These are phyloP conservation scores for Heliconius ethilla DNA, from an alignment of 2,888 invertebrate genomes.

Conservation along the genomic window DNA sequence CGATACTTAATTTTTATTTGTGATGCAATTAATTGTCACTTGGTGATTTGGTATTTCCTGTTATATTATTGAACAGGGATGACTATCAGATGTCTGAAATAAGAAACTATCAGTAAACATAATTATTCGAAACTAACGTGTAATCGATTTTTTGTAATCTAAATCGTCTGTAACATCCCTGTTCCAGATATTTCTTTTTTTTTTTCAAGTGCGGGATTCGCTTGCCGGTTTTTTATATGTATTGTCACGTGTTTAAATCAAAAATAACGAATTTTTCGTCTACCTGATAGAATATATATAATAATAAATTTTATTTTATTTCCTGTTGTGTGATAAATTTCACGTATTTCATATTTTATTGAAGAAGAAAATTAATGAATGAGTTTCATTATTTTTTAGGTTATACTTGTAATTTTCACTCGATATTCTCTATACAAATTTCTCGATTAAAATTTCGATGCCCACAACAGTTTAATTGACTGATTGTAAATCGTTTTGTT, in stretches of 20 bases:
- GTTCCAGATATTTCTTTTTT: too few relatives aligned
- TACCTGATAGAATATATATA: neutral
- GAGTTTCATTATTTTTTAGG: slow-evolving; percentile 26
- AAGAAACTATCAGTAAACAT: neutral
- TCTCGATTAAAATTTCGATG: slow-evolving; percentile 9
- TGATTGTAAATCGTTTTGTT: neutral
- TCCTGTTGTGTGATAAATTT: slow-evolving; percentile 31
- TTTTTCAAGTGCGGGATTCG: slow-evolving; percentile 18
- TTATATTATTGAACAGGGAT: slow-evolving; percentile 20
- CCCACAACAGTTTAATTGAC: neutral
- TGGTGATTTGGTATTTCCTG: slow-evolving; percentile 14
- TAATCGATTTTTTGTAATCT: neutral
- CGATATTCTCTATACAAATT: neutral
- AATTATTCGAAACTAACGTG: neutral
- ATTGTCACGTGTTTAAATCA: slow-evolving; percentile 34
- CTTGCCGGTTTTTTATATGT: slow-evolving; percentile 5
- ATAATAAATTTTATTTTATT: slow-evolving; percentile 29
- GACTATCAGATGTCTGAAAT: neutral
- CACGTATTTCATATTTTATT: slow-evolving; percentile 34
- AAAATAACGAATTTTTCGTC: neutral
- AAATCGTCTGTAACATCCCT: neutral
- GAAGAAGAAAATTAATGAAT: slow-evolving; percentile 16
- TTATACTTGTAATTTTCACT: slow-evolving; percentile 1
- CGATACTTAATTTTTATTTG: slow-evolving; percentile 40
- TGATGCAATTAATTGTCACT: slow-evolving; percentile 26